phyloP scores from a whole-genome alignment of 2,888 invertebrate genomes.

The Omphaloscelis lunosa region DNA sequence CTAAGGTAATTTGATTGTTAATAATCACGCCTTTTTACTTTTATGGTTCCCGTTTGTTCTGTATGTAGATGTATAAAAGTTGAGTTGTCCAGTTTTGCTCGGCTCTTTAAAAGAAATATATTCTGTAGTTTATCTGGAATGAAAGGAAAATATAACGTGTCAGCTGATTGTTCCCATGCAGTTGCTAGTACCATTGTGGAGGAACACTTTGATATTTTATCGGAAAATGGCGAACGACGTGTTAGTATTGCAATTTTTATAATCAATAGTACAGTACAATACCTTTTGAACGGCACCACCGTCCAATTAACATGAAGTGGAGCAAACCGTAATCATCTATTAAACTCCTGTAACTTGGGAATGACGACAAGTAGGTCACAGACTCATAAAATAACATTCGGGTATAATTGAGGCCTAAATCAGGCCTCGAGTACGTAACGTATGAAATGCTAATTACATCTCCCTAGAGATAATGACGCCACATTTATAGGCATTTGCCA shows the following conservation, averaged over 20 bases:
- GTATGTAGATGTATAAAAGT: constrained; percentile 43
- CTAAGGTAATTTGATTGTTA: constrained; percentile 62
- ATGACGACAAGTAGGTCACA: constrained; percentile 17
- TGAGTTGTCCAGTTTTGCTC: constrained; percentile 56
- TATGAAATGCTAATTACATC: constrained; percentile 53
- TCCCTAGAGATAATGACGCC: constrained; percentile 45
- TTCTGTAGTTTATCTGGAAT: constrained; percentile 39
- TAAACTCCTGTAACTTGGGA: constrained; percentile 15
- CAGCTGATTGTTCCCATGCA: constrained; percentile 48
- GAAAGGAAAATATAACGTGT: constrained; percentile 28
- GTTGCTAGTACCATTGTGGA: constrained; percentile 33
- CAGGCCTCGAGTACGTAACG: constrained; percentile 18
- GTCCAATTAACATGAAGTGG: background rate
- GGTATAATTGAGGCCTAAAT: constrained; percentile 32
- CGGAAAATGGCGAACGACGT: constrained; percentile 28
- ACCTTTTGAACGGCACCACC: background rate
- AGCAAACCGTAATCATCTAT: constrained; percentile 1
- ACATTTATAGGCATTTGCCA: constrained; percentile 56
- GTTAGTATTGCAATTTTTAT: constrained; percentile 48
- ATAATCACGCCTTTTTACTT: constrained; percentile 57
- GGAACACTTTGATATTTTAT: constrained; percentile 51
- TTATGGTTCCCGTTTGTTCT: constrained; percentile 55
- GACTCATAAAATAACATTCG: constrained; percentile 40
- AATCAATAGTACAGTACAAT: constrained; percentile 23
- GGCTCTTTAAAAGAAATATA: constrained; percentile 38